Evolutionary conservation across 2,888 invertebrate species (phyloP), one percentile per base, ranked within the genome.

Genomic region (Lasioglossum morio): DNA sequence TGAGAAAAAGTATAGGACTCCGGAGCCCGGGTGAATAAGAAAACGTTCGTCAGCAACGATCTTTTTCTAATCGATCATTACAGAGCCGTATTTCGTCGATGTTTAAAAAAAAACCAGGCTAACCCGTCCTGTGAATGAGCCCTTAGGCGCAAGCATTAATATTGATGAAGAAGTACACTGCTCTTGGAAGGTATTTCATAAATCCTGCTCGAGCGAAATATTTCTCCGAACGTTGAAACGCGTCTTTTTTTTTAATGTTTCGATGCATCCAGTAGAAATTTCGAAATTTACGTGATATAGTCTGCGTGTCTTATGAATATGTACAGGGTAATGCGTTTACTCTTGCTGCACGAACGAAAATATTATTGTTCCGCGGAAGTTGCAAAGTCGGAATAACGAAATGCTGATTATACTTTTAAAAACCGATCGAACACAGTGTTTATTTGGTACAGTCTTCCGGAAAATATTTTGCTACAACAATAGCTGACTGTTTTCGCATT

Each of bases 1-100:
- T 81, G 69, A 80, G 48, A 40, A 48, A 40, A n/a, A 37, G 7
- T 16, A 43, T 73, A 73, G 30, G 34, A 43, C 48, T 27, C 57
- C n/a, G 60, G n/a, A 43, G 66, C 12, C 23, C 53, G 10, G 23
- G 60, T 63, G 19, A 30, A 46, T 53, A 46, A 37, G 53, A 57
- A 66, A n/a, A 37, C 27, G 48, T 53, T 23, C 10, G 19, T 34
- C n/a, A 19, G 27, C 27, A 48, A 3, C 7, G 57, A 57, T 75
- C 53, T 75, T n/a, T 19, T 57, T 40, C 37, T 60, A 57, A 63
- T 63, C 60, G 60, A 63, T 63, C n/a, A 30, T 63, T 53, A 23
- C 53, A 1, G 53, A 23, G 23, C 23, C 53, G 7, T 53, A 53
- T 53, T 23, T 53, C 53, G 53, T 3, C 53, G 23, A 53, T 23